Conservation (phyloP, 2,113 vertebrate species). For the Laticauda colubrina region DNA sequence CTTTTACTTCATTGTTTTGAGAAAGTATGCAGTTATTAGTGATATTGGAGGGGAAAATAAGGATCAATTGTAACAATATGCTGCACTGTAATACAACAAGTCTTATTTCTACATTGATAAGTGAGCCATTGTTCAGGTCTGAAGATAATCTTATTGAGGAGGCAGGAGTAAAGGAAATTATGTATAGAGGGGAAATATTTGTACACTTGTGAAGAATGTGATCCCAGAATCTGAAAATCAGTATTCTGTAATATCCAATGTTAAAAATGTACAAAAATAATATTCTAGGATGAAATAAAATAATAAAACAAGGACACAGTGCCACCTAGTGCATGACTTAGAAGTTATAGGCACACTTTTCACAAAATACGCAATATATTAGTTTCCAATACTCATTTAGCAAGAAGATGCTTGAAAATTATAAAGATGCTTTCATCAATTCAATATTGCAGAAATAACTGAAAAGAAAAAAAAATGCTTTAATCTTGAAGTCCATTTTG, state of each 20-base stretch:
- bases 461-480: background rate
- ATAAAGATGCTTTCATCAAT: background rate
- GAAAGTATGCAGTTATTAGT: slow-evolving; percentile 29
- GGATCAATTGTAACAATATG: background rate
- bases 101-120: too few relatives aligned
- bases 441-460: background rate
- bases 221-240: background rate
- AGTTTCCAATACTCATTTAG: background rate
- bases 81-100: background rate
- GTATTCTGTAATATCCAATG: slow-evolving; percentile 40
- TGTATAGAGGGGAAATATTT: background rate
- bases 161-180: slow-evolving; percentile 4
- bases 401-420: background rate
- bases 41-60: background rate
- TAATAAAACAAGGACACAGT: slow-evolving; percentile 43
- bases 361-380: background rate
- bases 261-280: background rate
- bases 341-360: slow-evolving; percentile 10
- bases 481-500: background rate
- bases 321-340: slow-evolving; percentile 60
- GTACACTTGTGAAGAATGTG: background rate
- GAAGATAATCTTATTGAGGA: background rate
- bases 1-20: slow-evolving; percentile 25
- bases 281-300: background rate
- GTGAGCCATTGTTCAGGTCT: background rate